A percentile compares a stretch with the other conserved stretches of the same genome.
These are phyloP conservation scores for Callyntrura guangdongensis DNA, from an alignment of 2,888 invertebrate species.

Conservation along the genomic window DNA sequence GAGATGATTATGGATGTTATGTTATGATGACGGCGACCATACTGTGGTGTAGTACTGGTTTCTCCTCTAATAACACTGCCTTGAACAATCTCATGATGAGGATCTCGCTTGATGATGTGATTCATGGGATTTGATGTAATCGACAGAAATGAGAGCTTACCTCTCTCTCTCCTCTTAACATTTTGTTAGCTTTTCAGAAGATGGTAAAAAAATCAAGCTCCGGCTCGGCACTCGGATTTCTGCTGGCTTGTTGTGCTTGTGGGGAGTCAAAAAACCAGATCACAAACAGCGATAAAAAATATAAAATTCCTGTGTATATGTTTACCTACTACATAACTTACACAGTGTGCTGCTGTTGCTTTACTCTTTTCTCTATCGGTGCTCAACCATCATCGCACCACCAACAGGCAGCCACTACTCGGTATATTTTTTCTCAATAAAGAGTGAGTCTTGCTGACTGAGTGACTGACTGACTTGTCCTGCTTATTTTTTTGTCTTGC, in stretches of 20 bases:
- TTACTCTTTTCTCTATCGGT: neutral
- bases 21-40: neutral
- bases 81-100: conserved; percentile 52
- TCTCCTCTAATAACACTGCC: conserved; percentile 16
- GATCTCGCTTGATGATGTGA: conserved; percentile 74
- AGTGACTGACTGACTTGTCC: conserved; percentile 62
- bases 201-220: conserved; percentile 47
- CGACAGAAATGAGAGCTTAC: conserved; percentile 77
- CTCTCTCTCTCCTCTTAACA: conserved; percentile 13
- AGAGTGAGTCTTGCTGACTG: conserved; percentile 44
- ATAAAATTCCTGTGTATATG: conserved; percentile 35
- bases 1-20: conserved; percentile 38
- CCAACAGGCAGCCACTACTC: neutral
- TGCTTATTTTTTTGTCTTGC: conserved; percentile 31
- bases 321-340: conserved; percentile 63
- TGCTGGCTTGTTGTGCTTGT: conserved; percentile 61
- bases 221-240: conserved; percentile 44
- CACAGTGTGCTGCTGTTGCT: conserved; percentile 30
- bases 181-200: conserved; percentile 10
- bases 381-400: neutral
- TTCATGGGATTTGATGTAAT: conserved; percentile 81
- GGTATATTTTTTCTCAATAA: conserved; percentile 44
- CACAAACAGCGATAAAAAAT: conserved; percentile 60
- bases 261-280: conserved; percentile 77
- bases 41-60: conserved; percentile 43